Base-by-base conservation (phyloP, 1,140 invertebrate genomes). In the Dendroctonus valens region DNA sequence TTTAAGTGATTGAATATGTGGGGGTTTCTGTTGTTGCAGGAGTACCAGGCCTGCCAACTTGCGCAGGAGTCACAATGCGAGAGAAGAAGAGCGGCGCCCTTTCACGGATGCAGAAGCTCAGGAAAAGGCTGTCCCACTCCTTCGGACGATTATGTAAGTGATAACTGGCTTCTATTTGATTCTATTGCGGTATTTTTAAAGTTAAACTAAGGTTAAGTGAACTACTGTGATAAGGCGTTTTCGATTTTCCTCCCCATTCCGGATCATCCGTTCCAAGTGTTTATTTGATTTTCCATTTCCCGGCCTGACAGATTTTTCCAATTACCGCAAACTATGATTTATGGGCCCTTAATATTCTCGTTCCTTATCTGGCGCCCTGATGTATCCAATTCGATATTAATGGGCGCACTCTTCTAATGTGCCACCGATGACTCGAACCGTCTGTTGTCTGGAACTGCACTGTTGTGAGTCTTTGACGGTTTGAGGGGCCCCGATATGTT, bases 101-200 rank as follows among this genome's bases (percentile, higher is more conserved):
- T 76, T 91, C 89, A 78, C 86, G 89, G 81, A 91, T 94, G 80
- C 92, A 94, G 79, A 93, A 93, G 81, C 85, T 94, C 74, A 92
- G 91, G 83, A 93, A 93, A 83, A 86, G 92, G 77, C 86, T 94
- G 74, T 93, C 91, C 75, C 90, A 93, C 79, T 93, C 91, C 81
- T 94, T 94, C 81, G 91, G 92, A 79, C 86, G 92, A 87, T 85
- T 94, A 83, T 91, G 92, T 94, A 83, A 92, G 91, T 91, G 81
- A n/a, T 26, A 26, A 26, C 8, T 9, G 42, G 4, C 4, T 46
- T 12, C 1, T 46, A 9, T 12, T 46, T 9, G 8, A 46, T 1
- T 46, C 3, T 26, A 26, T 26, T 26, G 26, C 26, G 26, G 26
- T 26, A 1, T 2, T 26, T 26, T 26, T 26, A 3, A 26, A 26